Conservation (phyloP, 2,797 vertebrate genomes). For the Ctenochaetus hawaiiensis region DNA sequence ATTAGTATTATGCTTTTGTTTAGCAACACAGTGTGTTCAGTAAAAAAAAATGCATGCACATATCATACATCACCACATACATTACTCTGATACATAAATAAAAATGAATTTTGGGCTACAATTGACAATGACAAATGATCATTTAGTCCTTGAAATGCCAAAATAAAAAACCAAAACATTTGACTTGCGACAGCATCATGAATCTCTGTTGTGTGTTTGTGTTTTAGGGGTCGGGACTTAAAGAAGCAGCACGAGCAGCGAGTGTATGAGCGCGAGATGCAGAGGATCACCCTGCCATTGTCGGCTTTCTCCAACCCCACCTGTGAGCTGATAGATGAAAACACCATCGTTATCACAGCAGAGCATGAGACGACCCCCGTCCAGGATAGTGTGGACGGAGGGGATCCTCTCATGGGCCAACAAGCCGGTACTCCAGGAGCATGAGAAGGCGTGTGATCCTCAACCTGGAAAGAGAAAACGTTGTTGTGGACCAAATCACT, state of each 20-base stretch:
- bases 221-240: constrained; percentile 89
- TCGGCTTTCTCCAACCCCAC: constrained; percentile 94
- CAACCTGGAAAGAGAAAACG: constrained; percentile 30
- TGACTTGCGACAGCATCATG: neutral
- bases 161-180: neutral
- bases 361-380: constrained; percentile 83
- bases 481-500: constrained; percentile 70
- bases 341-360: constrained; percentile 87
- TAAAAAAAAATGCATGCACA: too few species aligned
- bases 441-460: constrained; percentile 76
- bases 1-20: too few species aligned
- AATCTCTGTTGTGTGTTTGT: constrained; percentile 22
- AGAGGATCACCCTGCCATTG: constrained; percentile 93
- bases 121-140: too few species aligned
- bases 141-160: too few species aligned
- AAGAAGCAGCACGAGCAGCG: constrained; percentile 92
- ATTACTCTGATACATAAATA: too few species aligned
- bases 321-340: constrained; percentile 95
- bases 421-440: constrained; percentile 94
- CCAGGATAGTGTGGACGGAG: constrained; percentile 82
- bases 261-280: constrained; percentile 92
- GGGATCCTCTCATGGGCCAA: constrained; percentile 90
- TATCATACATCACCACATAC: too few species aligned
- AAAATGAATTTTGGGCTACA: too few species aligned
- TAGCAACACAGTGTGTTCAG: too few species aligned